phyloP scores from a whole-genome alignment of 1,140 invertebrate species.

The Sminthurides bifidus region DNA sequence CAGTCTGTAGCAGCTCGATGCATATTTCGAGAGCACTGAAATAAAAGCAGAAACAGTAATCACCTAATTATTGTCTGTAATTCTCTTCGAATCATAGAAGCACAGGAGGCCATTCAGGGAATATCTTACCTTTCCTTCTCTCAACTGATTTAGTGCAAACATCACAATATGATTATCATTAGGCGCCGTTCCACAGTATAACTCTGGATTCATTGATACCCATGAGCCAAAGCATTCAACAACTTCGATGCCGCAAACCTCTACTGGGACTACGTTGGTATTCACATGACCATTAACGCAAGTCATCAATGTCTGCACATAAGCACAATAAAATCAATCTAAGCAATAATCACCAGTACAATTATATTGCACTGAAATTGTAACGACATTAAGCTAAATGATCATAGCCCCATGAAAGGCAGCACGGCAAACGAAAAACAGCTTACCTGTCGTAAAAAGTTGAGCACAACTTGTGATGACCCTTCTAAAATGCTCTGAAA shows the following conservation, averaged over 20 bases:
- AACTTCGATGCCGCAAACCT: constrained; percentile 18
- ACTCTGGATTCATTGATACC: constrained; percentile 28
- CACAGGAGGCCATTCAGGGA: not conserved
- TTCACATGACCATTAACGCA: constrained; percentile 8
- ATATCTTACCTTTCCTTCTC: constrained; percentile 27
- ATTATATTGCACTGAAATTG: too few relatives aligned
- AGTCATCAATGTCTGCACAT: constrained; percentile 11
- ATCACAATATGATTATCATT: constrained; percentile 18
- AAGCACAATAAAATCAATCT: too few relatives aligned
- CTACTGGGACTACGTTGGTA: constrained; percentile 5
- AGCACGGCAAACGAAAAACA: too few relatives aligned
- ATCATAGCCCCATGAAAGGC: too few relatives aligned
- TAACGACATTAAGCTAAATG: too few relatives aligned
- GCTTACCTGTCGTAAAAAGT: constrained; percentile 24
- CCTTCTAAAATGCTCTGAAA: constrained; percentile 59
- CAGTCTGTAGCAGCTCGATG: constrained; percentile 28
- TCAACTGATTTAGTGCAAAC: constrained; percentile 31
- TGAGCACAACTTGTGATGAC: constrained; percentile 38
- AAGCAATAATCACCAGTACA: too few relatives aligned
- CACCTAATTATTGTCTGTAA: constrained; percentile 1
- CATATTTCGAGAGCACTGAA: constrained; percentile 21
- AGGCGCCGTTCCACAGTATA: constrained; percentile 19
- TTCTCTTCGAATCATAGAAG: not conserved
- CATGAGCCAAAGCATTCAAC: constrained; percentile 31
- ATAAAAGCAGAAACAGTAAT: not conserved